A percentile compares a stretch with the other conserved stretches of the same genome.
These are phyloP conservation scores for Pterobdella sp. DNA, from an alignment of 2,888 invertebrate species.

Conservation along the genomic window DNA sequence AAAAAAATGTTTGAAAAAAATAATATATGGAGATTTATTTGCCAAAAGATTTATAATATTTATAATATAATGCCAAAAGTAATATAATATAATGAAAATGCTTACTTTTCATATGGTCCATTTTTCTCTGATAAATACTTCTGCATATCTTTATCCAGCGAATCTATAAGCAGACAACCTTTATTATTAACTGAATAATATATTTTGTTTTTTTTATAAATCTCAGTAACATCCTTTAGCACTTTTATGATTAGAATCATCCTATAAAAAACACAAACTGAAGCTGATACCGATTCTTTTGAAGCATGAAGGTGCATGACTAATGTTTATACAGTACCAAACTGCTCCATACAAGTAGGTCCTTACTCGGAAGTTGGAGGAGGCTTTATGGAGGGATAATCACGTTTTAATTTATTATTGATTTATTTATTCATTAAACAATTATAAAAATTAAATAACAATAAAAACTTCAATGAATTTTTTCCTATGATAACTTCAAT, in stretches of 20 bases:
- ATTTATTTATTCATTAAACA: background rate
- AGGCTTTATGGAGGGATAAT: constrained; percentile 53
- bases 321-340: constrained; percentile 68
- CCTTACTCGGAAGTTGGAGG: constrained; percentile 71
- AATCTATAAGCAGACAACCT: background rate
- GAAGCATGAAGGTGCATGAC: constrained; percentile 37
- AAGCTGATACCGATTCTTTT: too few relatives aligned
- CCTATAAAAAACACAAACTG: background rate
- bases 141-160: background rate
- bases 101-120: background rate
- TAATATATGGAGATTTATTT: too few relatives aligned
- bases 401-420: background rate
- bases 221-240: background rate
- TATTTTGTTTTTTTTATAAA: background rate
- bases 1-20: background rate
- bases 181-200: background rate
- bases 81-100: background rate
- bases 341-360: constrained; percentile 79
- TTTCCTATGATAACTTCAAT: background rate
- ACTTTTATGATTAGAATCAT: background rate
- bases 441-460: background rate
- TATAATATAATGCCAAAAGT: too few relatives aligned
- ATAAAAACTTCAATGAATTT: background rate
- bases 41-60: too few relatives aligned
- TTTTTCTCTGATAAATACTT: background rate